phyloP scores from a whole-genome alignment of 1,140 invertebrate species.

The Drosophila pseudoobscura region DNA sequence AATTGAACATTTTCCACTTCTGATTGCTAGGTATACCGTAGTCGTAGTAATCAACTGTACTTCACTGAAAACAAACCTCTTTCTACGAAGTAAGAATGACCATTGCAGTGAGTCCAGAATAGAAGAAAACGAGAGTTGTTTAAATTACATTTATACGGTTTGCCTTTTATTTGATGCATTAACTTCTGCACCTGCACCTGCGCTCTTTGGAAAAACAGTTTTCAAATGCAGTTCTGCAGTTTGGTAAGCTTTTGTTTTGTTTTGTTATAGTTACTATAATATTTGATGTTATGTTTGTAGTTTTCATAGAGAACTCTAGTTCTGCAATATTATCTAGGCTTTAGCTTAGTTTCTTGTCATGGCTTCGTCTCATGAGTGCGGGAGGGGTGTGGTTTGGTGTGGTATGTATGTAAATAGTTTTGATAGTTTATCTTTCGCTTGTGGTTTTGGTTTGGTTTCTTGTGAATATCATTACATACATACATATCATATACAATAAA shows the following conservation, averaged over 20 bases:
- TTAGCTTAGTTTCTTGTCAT: slow-evolving; percentile 66
- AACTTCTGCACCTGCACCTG: slow-evolving; percentile 49
- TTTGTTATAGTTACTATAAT: slow-evolving; percentile 47
- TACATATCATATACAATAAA: slow-evolving; percentile 60
- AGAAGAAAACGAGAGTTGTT: slow-evolving; percentile 6
- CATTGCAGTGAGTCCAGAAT: too few species aligned
- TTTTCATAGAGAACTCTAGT: slow-evolving; percentile 61
- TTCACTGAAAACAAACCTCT: too few species aligned
- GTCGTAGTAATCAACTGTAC: too few species aligned
- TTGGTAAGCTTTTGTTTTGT: slow-evolving; percentile 61
- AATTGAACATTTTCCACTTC: too few species aligned
- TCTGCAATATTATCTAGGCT: slow-evolving; percentile 64
- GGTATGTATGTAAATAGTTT: slow-evolving; percentile 40
- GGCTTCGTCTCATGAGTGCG: slow-evolving; percentile 19
- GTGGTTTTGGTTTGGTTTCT: slow-evolving; percentile 28
- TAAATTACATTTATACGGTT: slow-evolving; percentile 68
- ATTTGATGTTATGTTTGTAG: slow-evolving; percentile 36
- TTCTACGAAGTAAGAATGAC: too few species aligned
- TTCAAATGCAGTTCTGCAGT: slow-evolving; percentile 65
- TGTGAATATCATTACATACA: slow-evolving; percentile 64
- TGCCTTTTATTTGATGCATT: slow-evolving; percentile 75
- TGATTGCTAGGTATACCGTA: too few species aligned
- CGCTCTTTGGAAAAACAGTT: slow-evolving; percentile 51
- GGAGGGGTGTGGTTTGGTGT: slow-evolving; percentile 7
- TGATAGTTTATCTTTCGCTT: slow-evolving; percentile 48